These are phyloP conservation scores for Oophaga sylvatica DNA, from an alignment of 2,797 vertebrate genomes.

Conservation along the genomic window DNA sequence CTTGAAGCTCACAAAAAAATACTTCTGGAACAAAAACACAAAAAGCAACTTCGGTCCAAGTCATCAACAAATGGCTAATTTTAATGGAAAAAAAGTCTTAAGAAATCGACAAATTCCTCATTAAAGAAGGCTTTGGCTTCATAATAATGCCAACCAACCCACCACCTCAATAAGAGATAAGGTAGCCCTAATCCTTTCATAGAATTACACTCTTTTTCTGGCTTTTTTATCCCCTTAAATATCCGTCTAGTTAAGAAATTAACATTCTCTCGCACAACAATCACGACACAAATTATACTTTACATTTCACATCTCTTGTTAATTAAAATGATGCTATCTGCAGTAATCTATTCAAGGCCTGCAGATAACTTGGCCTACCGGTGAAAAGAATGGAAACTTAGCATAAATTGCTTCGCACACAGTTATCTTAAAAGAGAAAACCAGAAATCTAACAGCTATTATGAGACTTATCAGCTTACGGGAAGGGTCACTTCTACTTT, in stretches of 20 bases:
- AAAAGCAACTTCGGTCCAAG: slow-evolving; percentile 13
- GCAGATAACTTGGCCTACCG: slow-evolving; percentile 80
- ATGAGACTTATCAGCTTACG: slow-evolving; percentile 80
- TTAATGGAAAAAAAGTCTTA: slow-evolving; percentile 57
- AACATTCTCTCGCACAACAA: slow-evolving; percentile 86
- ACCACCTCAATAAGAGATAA: slow-evolving; percentile 84
- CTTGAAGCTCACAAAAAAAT: not conserved
- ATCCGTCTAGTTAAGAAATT: slow-evolving; percentile 90
- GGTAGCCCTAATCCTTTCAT: slow-evolving; percentile 87
- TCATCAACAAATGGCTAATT: slow-evolving; percentile 7
- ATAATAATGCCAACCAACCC: slow-evolving; percentile 68
- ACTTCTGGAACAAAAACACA: not conserved
- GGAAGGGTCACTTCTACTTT: slow-evolving; percentile 80
- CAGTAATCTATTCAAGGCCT: slow-evolving; percentile 90
- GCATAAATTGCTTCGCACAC: slow-evolving; percentile 94
- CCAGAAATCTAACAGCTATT: slow-evolving; percentile 82
- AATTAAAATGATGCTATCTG: slow-evolving; percentile 97
- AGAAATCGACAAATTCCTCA: slow-evolving; percentile 71
- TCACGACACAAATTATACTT: slow-evolving; percentile 86
- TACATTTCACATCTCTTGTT: slow-evolving; percentile 88
- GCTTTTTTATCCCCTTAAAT: slow-evolving; percentile 87
- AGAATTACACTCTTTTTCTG: slow-evolving; percentile 82
- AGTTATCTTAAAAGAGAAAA: slow-evolving; percentile 86
- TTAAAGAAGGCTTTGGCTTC: slow-evolving; percentile 74
- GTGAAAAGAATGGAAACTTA: slow-evolving; percentile 77